phyloP scores from a whole-genome alignment of 2,888 invertebrate genomes.

The Clepsis dumicolana region DNA sequence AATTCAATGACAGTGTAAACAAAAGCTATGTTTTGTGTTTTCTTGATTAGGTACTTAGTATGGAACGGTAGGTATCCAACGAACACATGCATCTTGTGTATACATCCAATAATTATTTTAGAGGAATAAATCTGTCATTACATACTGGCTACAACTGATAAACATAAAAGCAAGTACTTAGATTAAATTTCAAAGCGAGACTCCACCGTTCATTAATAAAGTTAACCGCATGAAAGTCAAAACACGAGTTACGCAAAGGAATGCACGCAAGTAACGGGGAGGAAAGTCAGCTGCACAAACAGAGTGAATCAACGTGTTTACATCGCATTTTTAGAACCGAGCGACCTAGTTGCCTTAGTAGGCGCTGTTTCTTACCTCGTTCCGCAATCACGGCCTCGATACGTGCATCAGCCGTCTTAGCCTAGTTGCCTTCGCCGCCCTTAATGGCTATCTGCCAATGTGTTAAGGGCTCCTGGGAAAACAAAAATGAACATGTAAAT shows the following conservation, averaged over 20 bases:
- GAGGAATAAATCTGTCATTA: neutral
- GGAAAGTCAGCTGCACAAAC: conserved; percentile 57
- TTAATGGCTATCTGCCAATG: conserved; percentile 66
- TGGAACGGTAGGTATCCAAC: too few species aligned
- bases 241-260: conserved; percentile 47
- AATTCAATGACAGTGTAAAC: neutral
- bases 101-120: too few species aligned
- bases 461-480: conserved; percentile 58
- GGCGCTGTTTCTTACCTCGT: conserved; percentile 73
- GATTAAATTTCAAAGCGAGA: conserved; percentile 13
- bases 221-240: conserved; percentile 29
- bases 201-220: conserved; percentile 23
- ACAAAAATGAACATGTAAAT: conserved; percentile 42
- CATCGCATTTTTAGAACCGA: conserved; percentile 60
- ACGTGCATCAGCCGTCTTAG: conserved; percentile 67
- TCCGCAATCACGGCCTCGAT: conserved; percentile 71
- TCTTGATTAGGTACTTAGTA: too few species aligned
- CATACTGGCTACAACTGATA: neutral
- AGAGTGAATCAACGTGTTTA: conserved; percentile 62
- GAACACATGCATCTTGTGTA: too few species aligned
- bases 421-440: conserved; percentile 68
- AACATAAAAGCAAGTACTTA: neutral
- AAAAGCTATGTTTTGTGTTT: too few species aligned
- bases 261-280: conserved; percentile 48
- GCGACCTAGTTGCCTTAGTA: conserved; percentile 62